These are phyloP conservation scores for Caenorhabditis zanzibari DNA, from an alignment of 2,888 invertebrate species.

Conservation along the genomic window DNA sequence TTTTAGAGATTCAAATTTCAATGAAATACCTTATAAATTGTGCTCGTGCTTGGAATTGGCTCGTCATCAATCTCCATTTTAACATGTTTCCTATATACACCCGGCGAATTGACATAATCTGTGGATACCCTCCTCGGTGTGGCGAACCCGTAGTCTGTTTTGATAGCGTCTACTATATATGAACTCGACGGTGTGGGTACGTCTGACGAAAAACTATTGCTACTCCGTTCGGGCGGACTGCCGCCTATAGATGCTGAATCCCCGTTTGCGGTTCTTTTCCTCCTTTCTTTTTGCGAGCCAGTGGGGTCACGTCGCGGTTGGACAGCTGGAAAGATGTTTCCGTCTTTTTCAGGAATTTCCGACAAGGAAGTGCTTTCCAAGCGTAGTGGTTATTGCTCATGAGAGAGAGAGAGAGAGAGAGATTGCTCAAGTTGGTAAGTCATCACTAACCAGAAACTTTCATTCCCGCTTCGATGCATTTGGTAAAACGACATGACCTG, in stretches of 20 bases:
- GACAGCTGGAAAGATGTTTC: conserved; percentile 70
- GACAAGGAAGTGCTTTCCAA: background rate
- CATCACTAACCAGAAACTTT: conserved; percentile 64
- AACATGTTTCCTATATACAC: conserved; percentile 42
- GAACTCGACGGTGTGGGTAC: conserved; percentile 33
- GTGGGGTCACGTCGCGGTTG: conserved; percentile 82
- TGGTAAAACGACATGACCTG: conserved; percentile 79
- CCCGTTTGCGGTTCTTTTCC: conserved; percentile 35
- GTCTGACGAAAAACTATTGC: conserved; percentile 56
- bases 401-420: no score
- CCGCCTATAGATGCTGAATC: background rate
- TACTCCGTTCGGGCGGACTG: conserved; percentile 48
- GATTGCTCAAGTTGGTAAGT: conserved; percentile 5
- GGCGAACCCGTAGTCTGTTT: conserved; percentile 53
- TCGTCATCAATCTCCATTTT: conserved; percentile 64
- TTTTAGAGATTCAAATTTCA: no score
- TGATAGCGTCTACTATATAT: conserved; percentile 55
- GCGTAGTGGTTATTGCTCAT: conserved; percentile 22
- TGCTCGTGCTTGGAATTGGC: conserved; percentile 56
- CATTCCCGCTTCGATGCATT: conserved; percentile 81
- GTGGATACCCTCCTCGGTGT: conserved; percentile 36
- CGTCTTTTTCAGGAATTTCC: background rate
- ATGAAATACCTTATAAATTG: conserved; percentile 35
- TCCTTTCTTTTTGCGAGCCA: conserved; percentile 79
- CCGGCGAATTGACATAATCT: conserved; percentile 46